Base-by-base conservation (phyloP, 2,888 invertebrate genomes). In the Eremobia ochroleuca region DNA sequence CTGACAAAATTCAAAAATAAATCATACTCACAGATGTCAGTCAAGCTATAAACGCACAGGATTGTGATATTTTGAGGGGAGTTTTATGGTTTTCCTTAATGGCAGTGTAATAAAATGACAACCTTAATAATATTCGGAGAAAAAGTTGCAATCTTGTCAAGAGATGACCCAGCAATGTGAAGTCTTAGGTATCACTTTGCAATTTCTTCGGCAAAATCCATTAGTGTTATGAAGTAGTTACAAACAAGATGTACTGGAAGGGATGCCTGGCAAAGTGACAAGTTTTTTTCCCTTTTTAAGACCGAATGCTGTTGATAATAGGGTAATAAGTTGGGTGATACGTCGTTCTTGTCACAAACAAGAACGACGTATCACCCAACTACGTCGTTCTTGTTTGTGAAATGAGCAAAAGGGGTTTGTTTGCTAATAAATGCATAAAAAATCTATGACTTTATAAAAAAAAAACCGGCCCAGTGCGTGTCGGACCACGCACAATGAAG, bases 201-300 rank as follows among this genome's bases (percentile, higher is more conserved):
- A 89, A 91, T 93, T 92, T 91, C 92, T 93, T 87, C 85, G 79
- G 87, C 86, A 89, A 92, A 93, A 92, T 92, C 94, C 94, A 94
- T 94, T 94, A 94, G 93, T 91, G 92, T 92, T 94, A 94, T 93
- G 92, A 93, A 89, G 83, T 85, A 84, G 73, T 68, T 83, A 81
- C 64, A 85, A 77, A 76, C 18, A 77, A 28, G n/a, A 62, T 13
- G n/a, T 34, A 6, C 90, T 92, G 73, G 92, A 92, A 86, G 77
- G 1, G 73, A 8, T 1, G 34, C 0, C 4, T 55, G 13, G 25
- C 25, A 6, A 46, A 15, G 15, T 13, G 2, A 15, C 3, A 2
- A 28, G 0, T 34, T 40, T 40, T 40, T 13, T 68, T n/a, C 0
- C n/a, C n/a, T 49, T 31, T 25, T 28, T 18, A 11, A 9, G 4